Evolutionary conservation across 2,888 invertebrate species (phyloP).

Genomic region (Eutolmus rufibarbis): DNA sequence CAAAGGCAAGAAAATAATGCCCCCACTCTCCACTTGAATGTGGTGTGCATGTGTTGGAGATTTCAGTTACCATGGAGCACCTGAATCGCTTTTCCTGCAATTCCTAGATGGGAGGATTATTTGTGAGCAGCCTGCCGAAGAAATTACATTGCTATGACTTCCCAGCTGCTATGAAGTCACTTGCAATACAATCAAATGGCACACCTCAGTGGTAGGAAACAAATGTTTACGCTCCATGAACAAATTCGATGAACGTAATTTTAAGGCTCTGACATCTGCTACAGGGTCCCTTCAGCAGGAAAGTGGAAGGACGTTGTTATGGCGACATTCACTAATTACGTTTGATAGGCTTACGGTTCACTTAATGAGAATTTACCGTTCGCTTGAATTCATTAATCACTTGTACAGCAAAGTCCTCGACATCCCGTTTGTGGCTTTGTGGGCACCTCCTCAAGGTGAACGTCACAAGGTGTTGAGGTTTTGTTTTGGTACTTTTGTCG

Average conservation of each 20-base stretch:
- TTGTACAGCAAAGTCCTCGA: neutral
- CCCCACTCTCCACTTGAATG: neutral
- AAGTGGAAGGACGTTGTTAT: constrained; percentile 32
- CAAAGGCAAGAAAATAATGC: neutral
- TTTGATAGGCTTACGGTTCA: constrained; percentile 39
- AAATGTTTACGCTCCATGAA: constrained; percentile 34
- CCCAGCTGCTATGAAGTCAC: constrained; percentile 4
- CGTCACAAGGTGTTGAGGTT: constrained; percentile 22
- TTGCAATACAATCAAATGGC: constrained; percentile 30
- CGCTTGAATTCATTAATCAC: constrained; percentile 37
- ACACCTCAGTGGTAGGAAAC: constrained; percentile 27
- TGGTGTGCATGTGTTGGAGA: neutral
- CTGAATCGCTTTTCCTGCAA: neutral
- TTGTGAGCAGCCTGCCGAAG: neutral
- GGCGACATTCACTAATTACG: constrained; percentile 37
- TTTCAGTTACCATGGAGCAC: neutral
- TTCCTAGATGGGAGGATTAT: neutral
- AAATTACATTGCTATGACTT: constrained; percentile 9
- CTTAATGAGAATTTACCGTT: constrained; percentile 37
- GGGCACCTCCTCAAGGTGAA: neutral
- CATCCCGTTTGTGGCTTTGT: constrained; percentile 6
- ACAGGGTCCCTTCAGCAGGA: constrained; percentile 24
- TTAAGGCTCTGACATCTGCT: constrained; percentile 36
- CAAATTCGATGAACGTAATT: constrained; percentile 30
- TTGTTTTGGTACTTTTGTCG: constrained; percentile 16